A percentile compares a stretch with the other conserved stretches of the same genome.
These are phyloP conservation scores for Priocnemis perturbator DNA, from an alignment of 2,888 invertebrate genomes.

Conservation along the genomic window DNA sequence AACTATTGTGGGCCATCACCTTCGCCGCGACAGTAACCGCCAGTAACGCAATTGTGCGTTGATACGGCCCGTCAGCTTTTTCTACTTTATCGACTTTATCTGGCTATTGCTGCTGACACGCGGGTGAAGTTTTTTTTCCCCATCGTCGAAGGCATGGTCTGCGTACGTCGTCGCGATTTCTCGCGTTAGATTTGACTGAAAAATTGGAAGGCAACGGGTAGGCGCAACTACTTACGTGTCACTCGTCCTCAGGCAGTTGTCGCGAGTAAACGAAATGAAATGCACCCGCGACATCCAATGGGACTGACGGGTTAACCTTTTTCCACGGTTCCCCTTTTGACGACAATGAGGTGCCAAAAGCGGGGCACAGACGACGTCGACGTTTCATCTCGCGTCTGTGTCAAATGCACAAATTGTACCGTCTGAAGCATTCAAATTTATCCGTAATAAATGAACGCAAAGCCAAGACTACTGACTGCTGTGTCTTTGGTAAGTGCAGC, in stretches of 20 bases:
- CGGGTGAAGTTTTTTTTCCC: slow-evolving; percentile 1
- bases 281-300: too few relatives aligned
- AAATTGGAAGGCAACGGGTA: background rate
- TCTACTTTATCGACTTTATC: slow-evolving; percentile 8
- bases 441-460: slow-evolving; percentile 67
- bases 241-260: too few relatives aligned
- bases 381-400: background rate
- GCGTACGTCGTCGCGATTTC: background rate
- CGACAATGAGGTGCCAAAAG: background rate
- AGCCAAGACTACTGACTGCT: slow-evolving; percentile 59
- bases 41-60: background rate
- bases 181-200: slow-evolving; percentile 5
- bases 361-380: background rate
- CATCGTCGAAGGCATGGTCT: background rate
- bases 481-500: slow-evolving; percentile 60
- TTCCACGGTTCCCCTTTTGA: too few relatives aligned
- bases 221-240: too few relatives aligned
- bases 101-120: background rate
- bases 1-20: slow-evolving; percentile 4
- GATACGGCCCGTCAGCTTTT: background rate
- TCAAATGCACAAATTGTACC: slow-evolving; percentile 7
- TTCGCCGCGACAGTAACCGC: background rate
- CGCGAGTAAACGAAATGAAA: too few relatives aligned
- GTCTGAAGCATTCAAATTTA: slow-evolving; percentile 4
- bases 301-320: too few relatives aligned